phyloP scores from a whole-genome alignment of 2,888 invertebrate genomes.

The Hydrotaea cyrtoneurina region DNA sequence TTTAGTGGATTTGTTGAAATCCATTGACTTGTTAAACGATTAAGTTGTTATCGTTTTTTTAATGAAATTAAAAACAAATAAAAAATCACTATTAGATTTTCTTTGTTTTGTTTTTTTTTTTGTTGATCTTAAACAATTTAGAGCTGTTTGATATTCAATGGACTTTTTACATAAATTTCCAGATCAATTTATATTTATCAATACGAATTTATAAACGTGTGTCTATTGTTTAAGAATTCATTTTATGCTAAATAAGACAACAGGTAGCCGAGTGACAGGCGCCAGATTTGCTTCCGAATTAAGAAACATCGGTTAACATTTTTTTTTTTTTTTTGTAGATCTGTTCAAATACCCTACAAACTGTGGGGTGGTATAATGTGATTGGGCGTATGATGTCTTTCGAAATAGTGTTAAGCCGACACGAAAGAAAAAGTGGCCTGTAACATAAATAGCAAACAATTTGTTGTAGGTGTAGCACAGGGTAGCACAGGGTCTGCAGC shows the following conservation, averaged over 20 bases:
- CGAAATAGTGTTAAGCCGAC: too few species aligned
- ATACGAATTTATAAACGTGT: constrained; percentile 49
- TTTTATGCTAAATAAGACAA: constrained; percentile 56
- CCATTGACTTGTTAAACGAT: constrained; percentile 3
- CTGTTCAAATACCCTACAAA: too few species aligned
- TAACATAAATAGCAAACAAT: too few species aligned
- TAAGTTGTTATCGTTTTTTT: constrained; percentile 21
- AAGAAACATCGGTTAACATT: not conserved
- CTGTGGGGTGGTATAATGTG: too few species aligned
- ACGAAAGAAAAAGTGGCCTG: too few species aligned
- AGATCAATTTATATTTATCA: constrained; percentile 14
- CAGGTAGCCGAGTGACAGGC: constrained; percentile 30
- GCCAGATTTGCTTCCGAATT: not conserved
- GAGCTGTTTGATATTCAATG: not conserved
- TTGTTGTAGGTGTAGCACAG: too few species aligned
- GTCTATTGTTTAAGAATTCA: constrained; percentile 32
- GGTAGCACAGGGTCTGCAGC: too few species aligned
- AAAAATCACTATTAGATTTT: not conserved
- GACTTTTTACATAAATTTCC: not conserved
- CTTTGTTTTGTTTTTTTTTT: not conserved
- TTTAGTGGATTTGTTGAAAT: not conserved
- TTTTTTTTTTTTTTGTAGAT: too few species aligned
- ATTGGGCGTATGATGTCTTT: too few species aligned
- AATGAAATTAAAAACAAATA: constrained; percentile 26
- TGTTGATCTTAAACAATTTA: not conserved